Conservation (phyloP, 2,113 vertebrate genomes). For the Dicrurus megarhynchus region DNA sequence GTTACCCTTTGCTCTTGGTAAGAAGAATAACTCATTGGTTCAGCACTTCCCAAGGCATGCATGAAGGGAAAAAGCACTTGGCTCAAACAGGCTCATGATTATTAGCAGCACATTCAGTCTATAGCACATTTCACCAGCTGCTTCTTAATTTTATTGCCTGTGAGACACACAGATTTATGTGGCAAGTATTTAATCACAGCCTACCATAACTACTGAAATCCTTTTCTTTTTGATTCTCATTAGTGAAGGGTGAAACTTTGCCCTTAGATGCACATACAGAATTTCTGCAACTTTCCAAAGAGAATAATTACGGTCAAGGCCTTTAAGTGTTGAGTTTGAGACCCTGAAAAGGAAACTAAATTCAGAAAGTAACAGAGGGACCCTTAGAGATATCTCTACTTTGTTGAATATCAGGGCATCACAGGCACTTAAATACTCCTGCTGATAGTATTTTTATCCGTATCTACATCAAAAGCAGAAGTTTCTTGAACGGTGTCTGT, state of each 20-base stretch:
- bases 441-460: background rate
- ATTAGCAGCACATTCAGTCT: constrained; percentile 28
- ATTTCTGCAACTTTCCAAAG: background rate
- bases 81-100: background rate
- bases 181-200: background rate
- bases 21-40: constrained; percentile 22
- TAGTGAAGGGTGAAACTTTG: background rate
- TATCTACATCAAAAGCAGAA: background rate
- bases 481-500: background rate
- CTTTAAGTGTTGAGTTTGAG: background rate
- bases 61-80: background rate
- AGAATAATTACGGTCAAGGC: background rate
- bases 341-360: background rate
- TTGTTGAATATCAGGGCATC: background rate
- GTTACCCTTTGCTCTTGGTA: constrained; percentile 28
- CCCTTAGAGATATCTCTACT: background rate
- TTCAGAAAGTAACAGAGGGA: background rate
- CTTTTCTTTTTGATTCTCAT: background rate
- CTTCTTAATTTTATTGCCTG: constrained; percentile 14
- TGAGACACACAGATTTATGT: background rate
- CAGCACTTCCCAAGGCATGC: background rate
- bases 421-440: background rate
- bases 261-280: background rate
- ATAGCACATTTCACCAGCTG: background rate
- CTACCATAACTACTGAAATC: background rate